Conservation (phyloP, 2,888 invertebrate genomes). For the Drosophila suboccidentalis region DNA sequence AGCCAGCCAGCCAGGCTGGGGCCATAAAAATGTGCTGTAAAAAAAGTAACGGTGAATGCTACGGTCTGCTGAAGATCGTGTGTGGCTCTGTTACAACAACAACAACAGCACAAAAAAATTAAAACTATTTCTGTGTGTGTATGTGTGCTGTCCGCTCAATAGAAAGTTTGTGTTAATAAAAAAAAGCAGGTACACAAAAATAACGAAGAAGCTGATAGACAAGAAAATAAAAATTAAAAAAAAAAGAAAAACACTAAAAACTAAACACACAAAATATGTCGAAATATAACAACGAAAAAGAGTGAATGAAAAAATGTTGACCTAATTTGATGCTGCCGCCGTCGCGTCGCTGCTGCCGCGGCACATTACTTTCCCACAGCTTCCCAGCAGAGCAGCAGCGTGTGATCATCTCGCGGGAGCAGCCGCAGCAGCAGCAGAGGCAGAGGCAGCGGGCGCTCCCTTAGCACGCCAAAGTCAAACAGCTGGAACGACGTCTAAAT, state of each 20-base stretch:
- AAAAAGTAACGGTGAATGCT: conserved; percentile 74
- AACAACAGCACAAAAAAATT: conserved; percentile 10
- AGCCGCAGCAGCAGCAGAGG: conserved; percentile 40
- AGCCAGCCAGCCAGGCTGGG: conserved; percentile 23
- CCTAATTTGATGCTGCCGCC: conserved; percentile 75
- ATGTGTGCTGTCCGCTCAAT: conserved; percentile 62
- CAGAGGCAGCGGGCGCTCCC: conserved; percentile 68
- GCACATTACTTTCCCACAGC: conserved; percentile 78
- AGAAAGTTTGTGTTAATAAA: conserved; percentile 80
- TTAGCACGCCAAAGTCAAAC: conserved; percentile 60
- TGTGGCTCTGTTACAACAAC: conserved; percentile 61
- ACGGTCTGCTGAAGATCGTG: conserved; percentile 78
- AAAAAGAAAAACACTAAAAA: conserved; percentile 63
- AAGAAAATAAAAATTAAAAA: conserved; percentile 28
- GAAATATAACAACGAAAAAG: conserved; percentile 75
- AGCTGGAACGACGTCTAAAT: conserved; percentile 81
- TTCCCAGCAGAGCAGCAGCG: conserved; percentile 65
- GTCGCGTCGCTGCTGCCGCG: conserved; percentile 35
- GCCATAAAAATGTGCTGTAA: conserved; percentile 75
- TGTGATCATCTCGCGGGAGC: conserved; percentile 69
- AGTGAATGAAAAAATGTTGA: conserved; percentile 85
- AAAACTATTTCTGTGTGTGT: conserved; percentile 21
- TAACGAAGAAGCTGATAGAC: conserved; percentile 35
- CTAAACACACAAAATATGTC: conserved; percentile 76
- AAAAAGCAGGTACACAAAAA: conserved; percentile 53